A percentile compares a stretch with the other conserved stretches of the same genome.
Evolutionary conservation across 1,140 invertebrate species (phyloP).

Genomic region (Cephus cinctus): DNA sequence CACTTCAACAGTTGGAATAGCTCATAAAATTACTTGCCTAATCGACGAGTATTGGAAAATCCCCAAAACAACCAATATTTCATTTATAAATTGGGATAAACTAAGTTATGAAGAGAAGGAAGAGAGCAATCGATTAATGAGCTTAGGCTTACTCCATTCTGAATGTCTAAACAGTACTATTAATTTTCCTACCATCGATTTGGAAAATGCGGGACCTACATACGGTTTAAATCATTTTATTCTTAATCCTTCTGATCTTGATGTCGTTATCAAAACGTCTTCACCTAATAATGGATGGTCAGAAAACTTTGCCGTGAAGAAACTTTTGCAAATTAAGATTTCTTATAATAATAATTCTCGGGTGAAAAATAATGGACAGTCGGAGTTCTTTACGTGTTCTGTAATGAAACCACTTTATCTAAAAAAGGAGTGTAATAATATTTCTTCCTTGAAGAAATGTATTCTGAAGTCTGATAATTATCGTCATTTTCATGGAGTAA

Average conservation of each 20-base stretch:
- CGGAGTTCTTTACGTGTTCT: conserved; percentile 45
- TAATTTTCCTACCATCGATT: conserved; percentile 40
- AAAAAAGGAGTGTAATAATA: conserved; percentile 31
- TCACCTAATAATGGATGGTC: conserved; percentile 51
- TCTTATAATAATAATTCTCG: conserved; percentile 22
- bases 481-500: conserved; percentile 45
- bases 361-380: conserved; percentile 20
- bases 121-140: conserved; percentile 37
- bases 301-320: conserved; percentile 47
- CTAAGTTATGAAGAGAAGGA: conserved; percentile 38
- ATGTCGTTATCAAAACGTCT: conserved; percentile 47
- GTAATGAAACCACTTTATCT: conserved; percentile 48
- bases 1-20: no score
- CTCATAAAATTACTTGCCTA: no score
- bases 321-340: conserved; percentile 43
- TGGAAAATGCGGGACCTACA: conserved; percentile 39
- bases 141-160: conserved; percentile 31
- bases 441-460: conserved; percentile 40
- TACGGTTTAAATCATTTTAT: conserved; percentile 42
- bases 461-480: conserved; percentile 46
- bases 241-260: conserved; percentile 41
- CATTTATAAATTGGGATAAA: conserved; percentile 43
- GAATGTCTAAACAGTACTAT: conserved; percentile 34
- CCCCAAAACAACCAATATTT: conserved; percentile 13
- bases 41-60: no score